Base-by-base conservation (phyloP, 2,888 invertebrate species). In the Macrophya annulata region DNA sequence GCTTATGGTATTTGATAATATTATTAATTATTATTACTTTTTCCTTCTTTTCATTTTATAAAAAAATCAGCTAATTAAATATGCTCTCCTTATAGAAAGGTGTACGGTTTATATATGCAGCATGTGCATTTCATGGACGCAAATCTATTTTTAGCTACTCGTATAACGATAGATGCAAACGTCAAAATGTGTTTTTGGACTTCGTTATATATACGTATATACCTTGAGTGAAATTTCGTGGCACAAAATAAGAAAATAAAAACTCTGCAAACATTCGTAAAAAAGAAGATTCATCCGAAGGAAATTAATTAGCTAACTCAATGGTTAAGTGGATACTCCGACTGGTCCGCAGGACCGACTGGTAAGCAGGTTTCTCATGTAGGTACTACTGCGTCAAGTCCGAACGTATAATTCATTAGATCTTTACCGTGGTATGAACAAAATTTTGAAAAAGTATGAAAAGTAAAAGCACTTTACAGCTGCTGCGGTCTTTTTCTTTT, bases 271-370 rank as follows among this genome's bases (percentile, higher is more conserved):
- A 62, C 43, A 40, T 81, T 59, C 10, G 15, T 62, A 40, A 25
- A 43, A 25, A 17, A 10, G 25, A 81, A 62, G 59, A 81, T 81
- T 59, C 62, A 81, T 81, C 21, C 59, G 43, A 62, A 81, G 51
- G 25, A 62, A 62, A 81, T 81, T 81, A 81, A 79, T 81, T 81
- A 81, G 62, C 59, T 40, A 59, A 59, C 81, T 81, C 59, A 62
- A 81, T 62, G 81, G 62, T 43, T 51, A 17, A 81, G 81, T 81
- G 62, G 62, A 2, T 62, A 81, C 62, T 81, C 15, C 62, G 21
- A 25, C 43, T 43, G 31, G 21, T 21, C 40, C 15, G 81, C 43
- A 43, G n/a, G n/a, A n/a, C 15, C 62, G 21, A 25, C 43, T 43
- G 31, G 21, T 21, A 40, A 43, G n/a, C n/a, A n/a, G 43, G 55